Evolutionary conservation across 2,888 invertebrate species (phyloP), one percentile per base, ranked within the genome.

Genomic region (Willowsia nigromaculata): DNA sequence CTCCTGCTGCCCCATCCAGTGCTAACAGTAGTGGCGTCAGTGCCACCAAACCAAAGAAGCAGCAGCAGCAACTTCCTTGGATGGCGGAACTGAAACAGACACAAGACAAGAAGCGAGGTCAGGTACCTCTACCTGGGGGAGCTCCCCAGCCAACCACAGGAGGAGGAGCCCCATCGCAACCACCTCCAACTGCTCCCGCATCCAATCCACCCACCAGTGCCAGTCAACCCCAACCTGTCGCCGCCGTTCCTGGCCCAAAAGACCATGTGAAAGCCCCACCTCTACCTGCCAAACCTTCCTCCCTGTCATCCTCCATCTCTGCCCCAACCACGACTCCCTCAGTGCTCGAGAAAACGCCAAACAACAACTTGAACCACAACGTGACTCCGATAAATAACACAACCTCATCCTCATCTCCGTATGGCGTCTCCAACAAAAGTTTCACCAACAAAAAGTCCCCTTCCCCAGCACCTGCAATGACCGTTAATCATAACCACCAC

Each of bases 31-130:
- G 88, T 47, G 74, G 33, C 22, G 74, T 80, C 33, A 68, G 80
- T 65, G 82, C 87, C n/a, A 71, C 25, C 13, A 90, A 89, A 50
- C 65, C 84, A 25, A 91, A 90, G 78, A 85, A 88, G 53, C 89
- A 93, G 93, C n/a, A n/a, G n/a, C n/a, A n/a, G n/a, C n/a, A n/a
- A n/a, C 96, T 96, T 71, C 97, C 97, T 0, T 97, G 97, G 97
- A 96, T 97, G 95, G 96, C 95, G 91, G 97, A 97, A 93, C 95
- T 97, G 91, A 97, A 97, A 93, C 95, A 96, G 91, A 97, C 96
- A 93, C 97, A 97, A 90, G 92, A 93, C 74, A 93, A 92, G 82
- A 92, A 92, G 78, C 33, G 82, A 40, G 82, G 62, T 13, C 7
- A 82, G 15, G 85, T 65, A 11, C 88, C 88, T 37, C 90, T n/a